Conservation (phyloP, 1,140 invertebrate genomes). For the Drosophila sulfurigaster region DNA sequence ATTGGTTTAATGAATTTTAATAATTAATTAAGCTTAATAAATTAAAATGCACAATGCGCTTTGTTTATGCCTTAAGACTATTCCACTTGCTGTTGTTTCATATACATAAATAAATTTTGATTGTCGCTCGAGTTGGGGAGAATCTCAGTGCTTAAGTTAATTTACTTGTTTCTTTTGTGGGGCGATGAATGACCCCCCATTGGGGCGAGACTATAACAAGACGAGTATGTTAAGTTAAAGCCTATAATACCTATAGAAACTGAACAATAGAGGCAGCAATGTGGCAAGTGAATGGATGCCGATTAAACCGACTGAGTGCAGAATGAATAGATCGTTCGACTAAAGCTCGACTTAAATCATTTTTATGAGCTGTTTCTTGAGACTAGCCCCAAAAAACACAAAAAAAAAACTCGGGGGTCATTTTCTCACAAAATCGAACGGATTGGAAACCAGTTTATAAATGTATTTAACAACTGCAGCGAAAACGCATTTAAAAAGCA, state of each 20-base stretch:
- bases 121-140: neutral
- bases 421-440: conserved; percentile 37
- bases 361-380: conserved; percentile 55
- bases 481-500: conserved; percentile 72
- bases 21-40: conserved; percentile 3
- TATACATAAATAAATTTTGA: conserved; percentile 15
- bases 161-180: conserved; percentile 22
- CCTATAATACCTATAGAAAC: conserved; percentile 8
- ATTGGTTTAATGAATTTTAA: neutral
- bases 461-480: conserved; percentile 55
- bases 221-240: conserved; percentile 25
- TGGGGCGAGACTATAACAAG: conserved; percentile 4
- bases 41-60: neutral
- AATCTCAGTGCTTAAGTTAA: conserved; percentile 5
- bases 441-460: conserved; percentile 56
- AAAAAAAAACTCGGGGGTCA: conserved; percentile 24
- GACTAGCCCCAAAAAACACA: conserved; percentile 16
- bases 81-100: conserved; percentile 3
- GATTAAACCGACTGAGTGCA: conserved; percentile 11
- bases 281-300: conserved; percentile 11
- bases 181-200: neutral
- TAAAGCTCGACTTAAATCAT: conserved; percentile 65
- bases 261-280: conserved; percentile 29
- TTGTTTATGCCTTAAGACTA: conserved; percentile 6
- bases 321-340: conserved; percentile 9